These are phyloP conservation scores for Stictocephala bisonia DNA, from an alignment of 2,888 invertebrate genomes.

Conservation along the genomic window DNA sequence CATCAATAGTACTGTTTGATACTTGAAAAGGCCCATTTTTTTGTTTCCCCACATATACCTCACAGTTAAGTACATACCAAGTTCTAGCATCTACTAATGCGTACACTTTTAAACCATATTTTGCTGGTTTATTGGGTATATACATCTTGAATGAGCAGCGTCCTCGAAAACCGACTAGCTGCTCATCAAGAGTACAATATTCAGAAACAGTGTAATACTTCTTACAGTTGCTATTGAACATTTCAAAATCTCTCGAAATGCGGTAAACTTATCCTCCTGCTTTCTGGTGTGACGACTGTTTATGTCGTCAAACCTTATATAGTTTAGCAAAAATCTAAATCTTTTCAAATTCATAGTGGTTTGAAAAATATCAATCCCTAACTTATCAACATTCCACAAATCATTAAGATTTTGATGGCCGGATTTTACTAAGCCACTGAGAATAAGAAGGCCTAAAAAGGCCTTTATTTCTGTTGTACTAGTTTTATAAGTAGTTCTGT, in stretches of 20 bases:
- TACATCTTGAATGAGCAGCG: constrained; percentile 31
- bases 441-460: constrained; percentile 8
- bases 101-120: no score
- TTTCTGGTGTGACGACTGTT: constrained; percentile 4
- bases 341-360: constrained; percentile 35
- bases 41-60: neutral
- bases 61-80: neutral
- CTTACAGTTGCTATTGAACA: constrained; percentile 26
- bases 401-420: no score
- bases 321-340: constrained; percentile 27
- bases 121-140: no score
- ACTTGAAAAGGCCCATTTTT: neutral
- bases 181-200: no score
- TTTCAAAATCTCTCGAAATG: constrained; percentile 21
- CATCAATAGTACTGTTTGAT: neutral
- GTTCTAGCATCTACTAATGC: constrained; percentile 9
- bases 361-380: constrained; percentile 27
- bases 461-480: constrained; percentile 29
- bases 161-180: constrained; percentile 28
- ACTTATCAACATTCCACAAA: constrained; percentile 27
- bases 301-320: constrained; percentile 38
- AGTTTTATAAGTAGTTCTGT: constrained; percentile 15
- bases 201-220: constrained; percentile 29
- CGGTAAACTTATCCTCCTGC: constrained; percentile 1
- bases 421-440: constrained; percentile 38